phyloP scores from a whole-genome alignment of 1,140 invertebrate species.

The Eubasilissa regina region DNA sequence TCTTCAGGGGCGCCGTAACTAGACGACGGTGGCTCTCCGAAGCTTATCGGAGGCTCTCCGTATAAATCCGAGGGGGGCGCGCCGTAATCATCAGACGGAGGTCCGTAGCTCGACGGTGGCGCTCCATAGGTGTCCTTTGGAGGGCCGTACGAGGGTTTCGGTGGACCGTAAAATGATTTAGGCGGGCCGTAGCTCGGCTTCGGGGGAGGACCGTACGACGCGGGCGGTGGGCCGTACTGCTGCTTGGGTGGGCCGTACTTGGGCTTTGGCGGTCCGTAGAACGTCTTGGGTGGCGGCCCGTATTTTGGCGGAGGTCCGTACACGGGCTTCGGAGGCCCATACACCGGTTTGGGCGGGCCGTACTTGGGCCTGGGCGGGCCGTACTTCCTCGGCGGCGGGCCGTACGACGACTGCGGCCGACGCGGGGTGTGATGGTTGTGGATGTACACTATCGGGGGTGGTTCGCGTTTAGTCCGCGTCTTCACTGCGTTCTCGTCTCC shows the following conservation, averaged over 20 bases:
- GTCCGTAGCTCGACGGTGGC: constrained; percentile 46
- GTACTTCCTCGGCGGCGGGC: constrained; percentile 60
- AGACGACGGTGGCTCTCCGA: constrained; percentile 50
- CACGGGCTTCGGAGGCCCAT: constrained; percentile 61
- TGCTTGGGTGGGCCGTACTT: constrained; percentile 62
- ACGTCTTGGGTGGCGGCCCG: constrained; percentile 60
- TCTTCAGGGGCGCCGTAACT: constrained; percentile 53
- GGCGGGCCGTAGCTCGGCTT: constrained; percentile 53
- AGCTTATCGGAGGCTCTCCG: constrained; percentile 36
- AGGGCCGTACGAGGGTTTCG: constrained; percentile 55
- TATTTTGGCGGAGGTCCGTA: constrained; percentile 60
- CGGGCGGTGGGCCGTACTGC: constrained; percentile 61
- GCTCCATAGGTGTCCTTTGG: constrained; percentile 54
- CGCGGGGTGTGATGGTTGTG: constrained; percentile 46
- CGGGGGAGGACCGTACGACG: constrained; percentile 51
- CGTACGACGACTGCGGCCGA: constrained; percentile 59
- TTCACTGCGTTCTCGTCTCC: background rate
- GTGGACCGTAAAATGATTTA: constrained; percentile 56
- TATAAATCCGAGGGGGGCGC: constrained; percentile 40
- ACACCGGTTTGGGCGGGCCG: constrained; percentile 54
- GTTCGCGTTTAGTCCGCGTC: constrained; percentile 53
- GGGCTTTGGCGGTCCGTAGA: constrained; percentile 53
- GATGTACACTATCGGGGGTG: constrained; percentile 33
- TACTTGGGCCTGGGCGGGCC: constrained; percentile 54
- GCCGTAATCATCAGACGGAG: constrained; percentile 35